These are phyloP conservation scores for Andrena bucephala DNA, from an alignment of 2,888 invertebrate genomes.

Conservation along the genomic window DNA sequence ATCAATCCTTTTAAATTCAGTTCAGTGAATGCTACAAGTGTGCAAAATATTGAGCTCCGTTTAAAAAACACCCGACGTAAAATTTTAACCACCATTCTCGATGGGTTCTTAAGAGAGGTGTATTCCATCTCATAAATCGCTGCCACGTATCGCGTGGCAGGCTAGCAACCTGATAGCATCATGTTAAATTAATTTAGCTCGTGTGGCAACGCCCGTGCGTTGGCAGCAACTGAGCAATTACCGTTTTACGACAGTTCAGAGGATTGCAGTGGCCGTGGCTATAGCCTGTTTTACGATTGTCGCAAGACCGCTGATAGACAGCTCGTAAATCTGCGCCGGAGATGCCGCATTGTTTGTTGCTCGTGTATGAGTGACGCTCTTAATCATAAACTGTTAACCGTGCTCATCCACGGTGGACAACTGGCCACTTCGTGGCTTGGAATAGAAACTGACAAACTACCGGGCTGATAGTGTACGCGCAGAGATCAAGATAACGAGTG, in stretches of 20 bases:
- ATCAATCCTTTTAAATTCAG: too few species aligned
- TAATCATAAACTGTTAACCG: conserved; percentile 57
- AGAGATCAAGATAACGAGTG: conserved; percentile 7
- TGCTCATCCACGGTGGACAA: conserved; percentile 26
- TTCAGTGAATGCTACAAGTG: too few species aligned
- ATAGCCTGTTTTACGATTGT: conserved; percentile 52
- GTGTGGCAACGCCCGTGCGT: neutral
- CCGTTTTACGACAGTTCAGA: conserved; percentile 50
- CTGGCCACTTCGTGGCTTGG: too few species aligned
- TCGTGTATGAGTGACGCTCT: conserved; percentile 21
- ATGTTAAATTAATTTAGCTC: conserved; percentile 24
- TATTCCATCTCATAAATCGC: neutral
- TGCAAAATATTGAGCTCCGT: too few species aligned
- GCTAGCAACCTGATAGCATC: too few species aligned
- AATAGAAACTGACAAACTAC: conserved; percentile 13
- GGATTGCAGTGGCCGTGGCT: neutral
- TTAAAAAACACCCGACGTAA: too few species aligned
- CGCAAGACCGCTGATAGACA: conserved; percentile 52
- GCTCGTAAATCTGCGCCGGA: conserved; percentile 49
- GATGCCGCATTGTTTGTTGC: conserved; percentile 22
- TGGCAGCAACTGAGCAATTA: conserved; percentile 32
- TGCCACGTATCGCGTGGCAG: neutral
- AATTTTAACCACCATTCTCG: too few species aligned
- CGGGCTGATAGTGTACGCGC: conserved; percentile 3
- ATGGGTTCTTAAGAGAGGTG: too few species aligned